These are phyloP conservation scores for Saturnia japonica DNA, from an alignment of 2,888 invertebrate species.

Conservation along the genomic window DNA sequence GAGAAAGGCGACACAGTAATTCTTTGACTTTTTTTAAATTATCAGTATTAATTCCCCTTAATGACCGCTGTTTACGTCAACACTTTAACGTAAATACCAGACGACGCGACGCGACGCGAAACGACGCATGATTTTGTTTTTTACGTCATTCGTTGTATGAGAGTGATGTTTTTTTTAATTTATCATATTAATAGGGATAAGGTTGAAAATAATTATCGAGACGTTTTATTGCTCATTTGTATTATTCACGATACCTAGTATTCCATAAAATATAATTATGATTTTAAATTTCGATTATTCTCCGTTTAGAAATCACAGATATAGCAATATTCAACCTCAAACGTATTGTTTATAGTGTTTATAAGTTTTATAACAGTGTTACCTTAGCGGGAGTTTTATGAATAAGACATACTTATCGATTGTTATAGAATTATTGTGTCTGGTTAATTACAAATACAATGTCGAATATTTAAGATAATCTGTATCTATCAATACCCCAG, in stretches of 20 bases:
- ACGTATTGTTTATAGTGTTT: too few species aligned
- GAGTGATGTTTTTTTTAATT: background rate
- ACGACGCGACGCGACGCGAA: background rate
- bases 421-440: too few species aligned
- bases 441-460: too few species aligned
- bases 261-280: background rate
- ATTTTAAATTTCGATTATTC: background rate
- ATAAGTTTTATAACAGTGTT: background rate
- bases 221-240: background rate
- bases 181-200: background rate
- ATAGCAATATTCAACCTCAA: background rate
- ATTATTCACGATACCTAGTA: background rate
- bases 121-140: background rate
- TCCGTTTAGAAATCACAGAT: background rate
- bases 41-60: background rate
- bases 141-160: background rate
- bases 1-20: too few species aligned
- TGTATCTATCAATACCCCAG: too few species aligned
- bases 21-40: slow-evolving; percentile 2
- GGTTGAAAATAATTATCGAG: background rate
- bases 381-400: too few species aligned
- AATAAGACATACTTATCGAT: too few species aligned
- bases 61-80: slow-evolving; percentile 6
- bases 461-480: too few species aligned
- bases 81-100: background rate